These are phyloP conservation scores for Megaustenia siamemsis DNA, from an alignment of 2,888 invertebrate genomes.

Conservation along the genomic window DNA sequence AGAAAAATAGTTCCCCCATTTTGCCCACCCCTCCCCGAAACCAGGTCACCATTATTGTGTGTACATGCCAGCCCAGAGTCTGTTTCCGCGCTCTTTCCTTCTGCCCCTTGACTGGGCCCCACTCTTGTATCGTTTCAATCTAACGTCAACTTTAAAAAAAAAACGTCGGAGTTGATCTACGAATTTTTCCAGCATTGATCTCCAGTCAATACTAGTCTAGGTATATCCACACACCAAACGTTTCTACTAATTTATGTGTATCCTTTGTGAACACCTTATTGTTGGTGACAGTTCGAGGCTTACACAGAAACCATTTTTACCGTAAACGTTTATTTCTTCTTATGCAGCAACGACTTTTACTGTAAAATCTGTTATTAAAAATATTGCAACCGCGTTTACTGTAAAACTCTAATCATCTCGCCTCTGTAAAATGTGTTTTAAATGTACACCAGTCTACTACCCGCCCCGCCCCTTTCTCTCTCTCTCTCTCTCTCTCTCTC, in stretches of 20 bases:
- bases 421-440: too few relatives aligned
- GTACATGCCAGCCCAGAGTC: constrained; percentile 47
- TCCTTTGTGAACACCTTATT: constrained; percentile 33
- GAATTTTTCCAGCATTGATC: constrained; percentile 49
- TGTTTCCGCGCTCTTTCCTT: constrained; percentile 50
- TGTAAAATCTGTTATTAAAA: too few relatives aligned
- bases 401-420: too few relatives aligned
- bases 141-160: constrained; percentile 49
- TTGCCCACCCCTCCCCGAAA: too few relatives aligned
- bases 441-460: too few relatives aligned
- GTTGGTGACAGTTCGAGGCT: constrained; percentile 35
- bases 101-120: constrained; percentile 45
- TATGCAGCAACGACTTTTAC: constrained; percentile 12
- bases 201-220: constrained; percentile 42
- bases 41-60: constrained; percentile 47
- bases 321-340: constrained; percentile 31
- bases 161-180: constrained; percentile 50
- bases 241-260: constrained; percentile 44
- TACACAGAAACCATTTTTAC: constrained; percentile 21
- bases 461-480: too few relatives aligned
- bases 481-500: too few relatives aligned
- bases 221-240: constrained; percentile 9
- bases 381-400: too few relatives aligned
- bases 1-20: constrained; percentile 50
- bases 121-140: constrained; percentile 41